Evolutionary conservation across 1,140 invertebrate species (phyloP).

Genomic region (Anadara kagoshimensis): DNA sequence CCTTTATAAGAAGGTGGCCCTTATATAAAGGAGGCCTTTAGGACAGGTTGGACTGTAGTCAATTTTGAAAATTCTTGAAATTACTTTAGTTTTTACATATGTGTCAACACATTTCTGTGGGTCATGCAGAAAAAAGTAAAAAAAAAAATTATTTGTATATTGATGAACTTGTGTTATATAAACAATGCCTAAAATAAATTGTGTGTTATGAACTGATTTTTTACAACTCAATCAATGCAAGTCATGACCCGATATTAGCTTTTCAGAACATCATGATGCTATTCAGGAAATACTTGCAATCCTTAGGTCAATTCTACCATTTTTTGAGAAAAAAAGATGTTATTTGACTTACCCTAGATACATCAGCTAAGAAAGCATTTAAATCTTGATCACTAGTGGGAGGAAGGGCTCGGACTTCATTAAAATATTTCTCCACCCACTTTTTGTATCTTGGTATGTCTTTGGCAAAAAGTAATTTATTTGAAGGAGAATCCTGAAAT

Average conservation of each 20-base stretch:
- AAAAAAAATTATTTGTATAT: too few relatives aligned
- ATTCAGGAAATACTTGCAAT: not conserved
- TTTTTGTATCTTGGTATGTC: conserved; percentile 71
- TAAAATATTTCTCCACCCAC: conserved; percentile 75
- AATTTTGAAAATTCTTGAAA: not conserved
- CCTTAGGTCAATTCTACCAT: too few relatives aligned
- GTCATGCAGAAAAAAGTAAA: too few relatives aligned
- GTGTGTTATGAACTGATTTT: too few relatives aligned
- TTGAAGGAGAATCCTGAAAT: conserved; percentile 71
- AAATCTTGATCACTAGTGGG: conserved; percentile 99
- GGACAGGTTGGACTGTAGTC: not conserved
- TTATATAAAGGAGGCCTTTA: too few relatives aligned
- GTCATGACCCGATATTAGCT: too few relatives aligned
- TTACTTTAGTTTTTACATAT: not conserved
- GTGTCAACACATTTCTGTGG: not conserved
- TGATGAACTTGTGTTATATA: too few relatives aligned
- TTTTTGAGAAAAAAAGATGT: too few relatives aligned
- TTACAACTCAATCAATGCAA: too few relatives aligned
- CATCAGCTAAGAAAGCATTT: conserved; percentile 98
- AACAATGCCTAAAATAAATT: too few relatives aligned
- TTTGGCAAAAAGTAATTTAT: conserved; percentile 73
- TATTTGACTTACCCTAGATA: conserved; percentile 86
- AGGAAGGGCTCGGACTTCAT: conserved; percentile 84
- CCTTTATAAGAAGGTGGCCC: too few relatives aligned
- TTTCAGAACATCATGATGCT: too few relatives aligned